These are phyloP conservation scores for Axis porcinus DNA, from an alignment of 2,113 vertebrate species.

Conservation along the genomic window DNA sequence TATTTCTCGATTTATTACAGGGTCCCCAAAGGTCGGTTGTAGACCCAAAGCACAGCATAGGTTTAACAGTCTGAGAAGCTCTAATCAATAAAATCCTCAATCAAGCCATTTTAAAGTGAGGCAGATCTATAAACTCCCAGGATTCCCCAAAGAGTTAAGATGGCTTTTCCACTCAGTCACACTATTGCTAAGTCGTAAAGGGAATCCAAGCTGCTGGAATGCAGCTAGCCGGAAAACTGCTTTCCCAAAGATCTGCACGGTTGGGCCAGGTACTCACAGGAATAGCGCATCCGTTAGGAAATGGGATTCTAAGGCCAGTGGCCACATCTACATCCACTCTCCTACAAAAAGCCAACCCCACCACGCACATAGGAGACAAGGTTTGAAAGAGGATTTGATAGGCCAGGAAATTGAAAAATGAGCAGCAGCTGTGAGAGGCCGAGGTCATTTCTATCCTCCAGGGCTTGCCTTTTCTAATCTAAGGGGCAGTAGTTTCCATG, in stretches of 20 bases:
- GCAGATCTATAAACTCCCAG: neutral
- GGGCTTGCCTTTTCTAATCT: slow-evolving; percentile 50
- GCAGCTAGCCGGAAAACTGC: neutral
- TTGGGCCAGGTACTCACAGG: neutral
- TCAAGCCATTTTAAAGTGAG: slow-evolving; percentile 28
- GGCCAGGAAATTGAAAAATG: slow-evolving; percentile 61
- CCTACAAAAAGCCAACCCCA: neutral
- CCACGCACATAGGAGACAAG: neutral
- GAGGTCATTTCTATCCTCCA: slow-evolving; percentile 44
- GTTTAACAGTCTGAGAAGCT: neutral
- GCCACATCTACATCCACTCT: neutral
- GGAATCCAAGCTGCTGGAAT: neutral
- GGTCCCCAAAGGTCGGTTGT: neutral
- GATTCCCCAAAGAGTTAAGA: neutral
- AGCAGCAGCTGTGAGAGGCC: slow-evolving; percentile 57
- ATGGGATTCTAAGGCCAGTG: neutral
- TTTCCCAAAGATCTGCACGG: neutral
- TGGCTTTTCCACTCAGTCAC: neutral
- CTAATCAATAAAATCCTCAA: neutral
- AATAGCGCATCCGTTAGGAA: neutral
- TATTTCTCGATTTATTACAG: neutral
- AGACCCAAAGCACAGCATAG: neutral
- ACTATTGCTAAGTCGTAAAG: neutral
- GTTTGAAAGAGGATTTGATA: neutral
- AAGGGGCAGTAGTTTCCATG: slow-evolving; percentile 67